These are phyloP conservation scores for Catagonus wagneri DNA, from an alignment of 2,113 vertebrate species.

Conservation along the genomic window DNA sequence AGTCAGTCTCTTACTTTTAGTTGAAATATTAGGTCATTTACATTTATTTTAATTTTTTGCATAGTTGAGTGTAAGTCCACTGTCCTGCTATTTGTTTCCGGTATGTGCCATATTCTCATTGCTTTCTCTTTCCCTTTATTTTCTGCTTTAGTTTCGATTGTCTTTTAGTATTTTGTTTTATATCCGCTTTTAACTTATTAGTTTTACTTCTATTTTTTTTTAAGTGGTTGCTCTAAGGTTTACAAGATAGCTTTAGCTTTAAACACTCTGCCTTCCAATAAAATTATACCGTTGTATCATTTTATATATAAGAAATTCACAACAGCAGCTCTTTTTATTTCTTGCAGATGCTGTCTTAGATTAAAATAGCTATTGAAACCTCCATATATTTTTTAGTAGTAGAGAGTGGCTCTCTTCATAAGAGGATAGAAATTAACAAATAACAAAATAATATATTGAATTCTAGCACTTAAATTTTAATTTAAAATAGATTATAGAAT, in stretches of 20 bases:
- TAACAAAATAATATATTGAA: conserved; percentile 2
- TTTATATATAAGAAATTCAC: background rate
- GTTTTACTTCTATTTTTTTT: background rate
- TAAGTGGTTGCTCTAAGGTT: background rate
- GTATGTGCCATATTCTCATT: background rate
- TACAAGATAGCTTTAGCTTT: background rate
- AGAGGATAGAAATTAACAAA: conserved; percentile 34
- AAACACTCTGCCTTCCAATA: background rate
- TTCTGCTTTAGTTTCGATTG: background rate
- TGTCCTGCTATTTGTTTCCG: background rate
- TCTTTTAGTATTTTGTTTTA: background rate
- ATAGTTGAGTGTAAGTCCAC: background rate
- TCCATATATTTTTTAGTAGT: background rate
- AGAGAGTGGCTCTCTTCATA: background rate
- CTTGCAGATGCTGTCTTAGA: background rate
- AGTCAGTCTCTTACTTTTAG: background rate
- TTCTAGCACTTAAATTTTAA: background rate
- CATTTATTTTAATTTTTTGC: background rate
- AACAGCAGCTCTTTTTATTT: background rate
- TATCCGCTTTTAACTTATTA: background rate
- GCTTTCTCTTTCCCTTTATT: background rate
- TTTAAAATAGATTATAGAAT: background rate
- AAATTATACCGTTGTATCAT: background rate
- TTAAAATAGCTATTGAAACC: conserved; percentile 24
- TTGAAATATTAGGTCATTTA: background rate